phyloP scores from a whole-genome alignment of 2,888 invertebrate genomes.

The Brachycybe producta region DNA sequence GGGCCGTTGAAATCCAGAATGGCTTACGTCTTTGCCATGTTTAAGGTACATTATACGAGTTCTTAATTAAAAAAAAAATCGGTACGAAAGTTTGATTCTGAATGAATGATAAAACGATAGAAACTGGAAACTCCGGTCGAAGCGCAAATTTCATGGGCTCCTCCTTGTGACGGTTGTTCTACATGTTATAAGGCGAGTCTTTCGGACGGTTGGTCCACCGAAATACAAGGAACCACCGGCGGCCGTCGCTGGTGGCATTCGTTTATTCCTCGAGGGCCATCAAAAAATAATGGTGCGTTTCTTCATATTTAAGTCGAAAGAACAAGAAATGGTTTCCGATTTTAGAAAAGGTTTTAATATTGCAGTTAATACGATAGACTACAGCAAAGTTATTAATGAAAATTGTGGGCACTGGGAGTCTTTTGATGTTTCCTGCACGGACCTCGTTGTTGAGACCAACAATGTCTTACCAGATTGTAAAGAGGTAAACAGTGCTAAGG shows the following conservation, averaged over 20 bases:
- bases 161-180: constrained; percentile 68
- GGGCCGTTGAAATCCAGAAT: constrained; percentile 62
- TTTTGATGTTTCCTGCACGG: constrained; percentile 19
- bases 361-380: constrained; percentile 22
- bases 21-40: constrained; percentile 50
- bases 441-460: constrained; percentile 20
- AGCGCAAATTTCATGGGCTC: constrained; percentile 58
- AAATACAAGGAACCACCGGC: constrained; percentile 20
- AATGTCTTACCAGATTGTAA: background rate
- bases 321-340: background rate
- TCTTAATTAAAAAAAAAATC: constrained; percentile 11
- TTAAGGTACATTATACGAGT: constrained; percentile 20
- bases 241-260: constrained; percentile 38
- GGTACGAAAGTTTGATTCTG: too few relatives aligned
- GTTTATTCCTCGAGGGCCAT: constrained; percentile 34
- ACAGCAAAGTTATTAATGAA: constrained; percentile 26
- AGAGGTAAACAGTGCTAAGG: background rate
- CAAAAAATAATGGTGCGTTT: constrained; percentile 10
- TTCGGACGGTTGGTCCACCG: constrained; percentile 24
- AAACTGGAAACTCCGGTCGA: constrained; percentile 26
- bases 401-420: constrained; percentile 27
- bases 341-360: constrained; percentile 1
- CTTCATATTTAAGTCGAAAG: background rate
- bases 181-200: too few relatives aligned
- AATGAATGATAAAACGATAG: constrained; percentile 2